Percentiles rank a stretch among this genome's conserved stretches.
phyloP scores from a whole-genome alignment of 2,113 vertebrate species.

The Catharus fuscescens region DNA sequence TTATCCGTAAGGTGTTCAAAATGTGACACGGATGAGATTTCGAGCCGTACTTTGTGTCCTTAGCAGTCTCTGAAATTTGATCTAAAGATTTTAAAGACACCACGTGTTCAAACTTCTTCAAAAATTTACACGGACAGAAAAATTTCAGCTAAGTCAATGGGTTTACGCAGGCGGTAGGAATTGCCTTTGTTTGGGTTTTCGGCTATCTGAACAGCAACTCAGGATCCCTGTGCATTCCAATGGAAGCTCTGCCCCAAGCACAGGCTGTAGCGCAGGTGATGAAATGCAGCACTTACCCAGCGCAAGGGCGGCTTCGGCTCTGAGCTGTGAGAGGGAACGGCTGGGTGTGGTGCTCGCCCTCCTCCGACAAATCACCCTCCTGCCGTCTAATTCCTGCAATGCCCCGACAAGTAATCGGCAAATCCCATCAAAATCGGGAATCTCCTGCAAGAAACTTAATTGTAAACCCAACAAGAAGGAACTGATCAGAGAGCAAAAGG shows the following conservation, averaged over 20 bases:
- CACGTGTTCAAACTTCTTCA: background rate
- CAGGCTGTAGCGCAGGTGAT: fast-evolving
- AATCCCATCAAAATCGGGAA: background rate
- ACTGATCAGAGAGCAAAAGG: background rate
- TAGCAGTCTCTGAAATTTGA: background rate
- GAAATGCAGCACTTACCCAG: background rate
- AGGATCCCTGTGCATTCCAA: background rate
- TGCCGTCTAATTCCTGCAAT: background rate
- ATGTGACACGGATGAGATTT: background rate
- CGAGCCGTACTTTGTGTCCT: background rate
- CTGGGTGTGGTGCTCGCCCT: background rate
- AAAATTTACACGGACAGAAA: background rate
- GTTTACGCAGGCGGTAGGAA: background rate
- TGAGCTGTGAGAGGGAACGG: fast-evolving
- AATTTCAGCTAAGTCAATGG: background rate
- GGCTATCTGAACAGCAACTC: background rate
- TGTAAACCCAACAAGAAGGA: background rate
- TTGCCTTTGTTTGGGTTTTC: background rate
- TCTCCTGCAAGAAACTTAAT: background rate
- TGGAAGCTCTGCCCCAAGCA: background rate
- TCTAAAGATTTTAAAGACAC: background rate
- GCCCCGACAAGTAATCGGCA: background rate
- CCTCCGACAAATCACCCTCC: fast-evolving
- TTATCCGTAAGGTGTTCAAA: fast-evolving
- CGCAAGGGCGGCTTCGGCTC: fast-evolving